Base-by-base conservation (phyloP, 2,888 invertebrate species). In the Hybos culiciformis region DNA sequence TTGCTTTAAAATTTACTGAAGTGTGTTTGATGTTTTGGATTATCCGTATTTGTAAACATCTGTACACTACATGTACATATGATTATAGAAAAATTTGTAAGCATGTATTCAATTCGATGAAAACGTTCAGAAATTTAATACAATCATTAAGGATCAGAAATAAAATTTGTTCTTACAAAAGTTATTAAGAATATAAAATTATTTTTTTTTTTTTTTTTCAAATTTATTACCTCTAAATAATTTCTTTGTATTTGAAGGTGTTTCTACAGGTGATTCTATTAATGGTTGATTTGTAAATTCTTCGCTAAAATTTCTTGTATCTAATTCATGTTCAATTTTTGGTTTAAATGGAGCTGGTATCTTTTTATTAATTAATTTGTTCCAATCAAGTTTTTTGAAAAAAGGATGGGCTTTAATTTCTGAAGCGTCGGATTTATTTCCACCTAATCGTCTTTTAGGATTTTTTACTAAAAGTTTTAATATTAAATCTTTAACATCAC, bases 221-320 rank as follows among this genome's bases (percentile, higher is more conserved):
- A 23, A 7, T 7, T 23, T 23, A 56, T 50, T 55, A 80, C 83
- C 83, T 49, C 88, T 78, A 69, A 94, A 94, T 50, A 92, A 73
- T 60, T 84, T 86, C 57, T 90, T 87, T 58, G 78, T 78, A 58
- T 86, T 80, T 34, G 80, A 78, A 31, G 93, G 93, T 43, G 85
- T 79, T 47, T 86, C 80, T 15, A 90, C 88, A 0, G 93, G 93
- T 5, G 92, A 91, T 67, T 94, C 93, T 0, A 86, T 81, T 7
- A 92, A 84, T 40, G 80, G 75, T 80, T 92, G 86, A 55, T 80
- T 78, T 0, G 96, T 97, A 68, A 97, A 97, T 69, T 97, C 96
- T 50, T 88, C 88, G 36, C 93, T 86, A 67, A 97, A 97, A 72
- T 97, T 94, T 59, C 88, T 87, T 12, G 91, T 90, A 68, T 97